A percentile compares a stretch with the other conserved stretches of the same genome.
These are phyloP conservation scores for Cuniculus paca DNA, from an alignment of 2,797 vertebrate genomes.

Conservation along the genomic window DNA sequence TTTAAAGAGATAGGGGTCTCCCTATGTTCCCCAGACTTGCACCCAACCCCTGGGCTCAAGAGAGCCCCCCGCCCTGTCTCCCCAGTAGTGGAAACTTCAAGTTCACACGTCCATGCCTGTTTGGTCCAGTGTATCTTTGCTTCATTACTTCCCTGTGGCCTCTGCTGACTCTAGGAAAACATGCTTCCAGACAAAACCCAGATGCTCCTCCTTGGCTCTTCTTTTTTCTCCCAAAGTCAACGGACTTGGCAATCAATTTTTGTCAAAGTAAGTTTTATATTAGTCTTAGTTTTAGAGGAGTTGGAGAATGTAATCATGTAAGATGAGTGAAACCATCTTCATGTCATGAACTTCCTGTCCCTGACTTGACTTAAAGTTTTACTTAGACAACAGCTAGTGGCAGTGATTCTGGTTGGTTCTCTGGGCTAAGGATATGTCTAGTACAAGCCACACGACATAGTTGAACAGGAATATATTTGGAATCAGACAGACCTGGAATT, in stretches of 20 bases:
- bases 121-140: neutral
- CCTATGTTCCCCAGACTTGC: neutral
- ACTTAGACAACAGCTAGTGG: neutral
- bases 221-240: neutral
- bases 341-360: neutral
- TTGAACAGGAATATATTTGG: neutral
- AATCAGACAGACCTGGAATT: neutral
- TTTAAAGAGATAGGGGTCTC: neutral
- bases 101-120: neutral
- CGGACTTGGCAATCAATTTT: neutral
- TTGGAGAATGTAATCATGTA: neutral
- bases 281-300: neutral
- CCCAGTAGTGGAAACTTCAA: neutral
- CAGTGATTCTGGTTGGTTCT: neutral
- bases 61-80: neutral
- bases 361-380: slow-evolving; percentile 1
- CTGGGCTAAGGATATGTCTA: neutral
- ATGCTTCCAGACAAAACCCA: neutral
- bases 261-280: slow-evolving; percentile 8
- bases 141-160: neutral
- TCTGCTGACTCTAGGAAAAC: neutral
- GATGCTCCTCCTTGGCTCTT: neutral
- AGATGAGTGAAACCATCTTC: neutral
- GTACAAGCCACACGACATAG: neutral
- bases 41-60: neutral